Evolutionary conservation across 2,797 vertebrate genomes (phyloP).

Genomic region (Sparus aurata): DNA sequence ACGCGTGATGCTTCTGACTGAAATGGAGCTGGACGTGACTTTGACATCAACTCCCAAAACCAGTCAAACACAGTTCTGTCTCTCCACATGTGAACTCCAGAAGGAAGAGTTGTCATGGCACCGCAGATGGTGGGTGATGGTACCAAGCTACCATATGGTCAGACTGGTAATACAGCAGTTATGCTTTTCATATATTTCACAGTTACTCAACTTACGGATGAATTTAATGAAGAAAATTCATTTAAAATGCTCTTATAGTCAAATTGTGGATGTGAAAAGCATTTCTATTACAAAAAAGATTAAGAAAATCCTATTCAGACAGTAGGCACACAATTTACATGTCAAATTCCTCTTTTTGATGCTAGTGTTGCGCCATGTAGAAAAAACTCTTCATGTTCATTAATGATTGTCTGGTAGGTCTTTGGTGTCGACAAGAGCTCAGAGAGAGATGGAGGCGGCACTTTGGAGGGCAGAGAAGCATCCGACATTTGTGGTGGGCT

Average conservation of each 20-base stretch:
- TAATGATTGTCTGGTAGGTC: conserved; percentile 69
- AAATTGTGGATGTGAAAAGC: not conserved
- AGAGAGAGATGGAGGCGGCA: conserved; percentile 74
- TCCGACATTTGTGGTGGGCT: conserved; percentile 67
- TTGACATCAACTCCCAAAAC: conserved; percentile 74
- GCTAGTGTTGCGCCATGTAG: not conserved
- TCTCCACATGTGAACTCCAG: conserved; percentile 72
- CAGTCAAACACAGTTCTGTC: conserved; percentile 54
- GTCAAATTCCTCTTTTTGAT: not conserved
- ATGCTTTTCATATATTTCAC: not conserved
- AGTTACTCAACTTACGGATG: not conserved
- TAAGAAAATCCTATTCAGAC: not conserved
- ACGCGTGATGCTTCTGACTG: conserved; percentile 62
- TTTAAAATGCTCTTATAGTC: too few relatives aligned
- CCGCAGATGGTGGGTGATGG: conserved; percentile 81
- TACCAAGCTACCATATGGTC: not conserved
- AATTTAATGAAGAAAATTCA: not conserved
- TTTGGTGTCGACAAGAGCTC: conserved; percentile 79
- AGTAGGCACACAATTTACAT: not conserved
- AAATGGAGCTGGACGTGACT: conserved; percentile 85
- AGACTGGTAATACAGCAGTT: not conserved
- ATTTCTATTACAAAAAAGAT: not conserved
- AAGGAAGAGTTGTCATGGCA: conserved; percentile 79
- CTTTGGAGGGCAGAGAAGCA: conserved; percentile 89
- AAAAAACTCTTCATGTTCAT: conserved; percentile 10